These are phyloP conservation scores for Nomada flava DNA, from an alignment of 2,888 invertebrate genomes.

Conservation along the genomic window DNA sequence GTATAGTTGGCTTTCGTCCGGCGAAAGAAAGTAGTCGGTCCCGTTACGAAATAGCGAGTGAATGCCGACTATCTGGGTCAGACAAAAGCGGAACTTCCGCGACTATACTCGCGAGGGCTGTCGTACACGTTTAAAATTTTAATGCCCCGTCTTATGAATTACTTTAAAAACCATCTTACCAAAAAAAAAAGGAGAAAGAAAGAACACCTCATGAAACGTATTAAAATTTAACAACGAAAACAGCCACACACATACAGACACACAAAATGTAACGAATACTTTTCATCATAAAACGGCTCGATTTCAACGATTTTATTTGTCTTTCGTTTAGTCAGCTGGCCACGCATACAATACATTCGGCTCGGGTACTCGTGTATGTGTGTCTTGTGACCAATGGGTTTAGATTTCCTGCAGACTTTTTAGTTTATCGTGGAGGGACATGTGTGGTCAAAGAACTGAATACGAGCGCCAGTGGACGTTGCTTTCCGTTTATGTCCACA, in stretches of 20 bases:
- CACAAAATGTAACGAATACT: too few relatives aligned
- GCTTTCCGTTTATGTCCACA: neutral
- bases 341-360: too few relatives aligned
- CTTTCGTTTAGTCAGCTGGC: neutral
- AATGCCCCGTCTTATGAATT: neutral
- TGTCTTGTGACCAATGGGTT: conserved; percentile 17
- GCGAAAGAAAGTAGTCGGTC: conserved; percentile 76
- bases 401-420: conserved; percentile 19
- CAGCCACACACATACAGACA: too few relatives aligned
- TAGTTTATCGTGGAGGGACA: neutral
- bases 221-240: too few relatives aligned
- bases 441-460: neutral
- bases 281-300: too few relatives aligned
- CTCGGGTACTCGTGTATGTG: too few relatives aligned
- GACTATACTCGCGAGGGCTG: conserved; percentile 55
- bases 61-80: conserved; percentile 83
- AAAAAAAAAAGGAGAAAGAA: neutral
- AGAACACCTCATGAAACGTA: too few relatives aligned
- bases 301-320: neutral
- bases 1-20: conserved; percentile 49
- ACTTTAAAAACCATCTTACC: neutral
- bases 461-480: neutral
- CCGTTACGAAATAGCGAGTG: conserved; percentile 84
- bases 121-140: conserved; percentile 46
- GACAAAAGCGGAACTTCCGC: conserved; percentile 83